Evolutionary conservation across 2,113 vertebrate species (phyloP).

Genomic region (Phoenicopterus ruber): DNA sequence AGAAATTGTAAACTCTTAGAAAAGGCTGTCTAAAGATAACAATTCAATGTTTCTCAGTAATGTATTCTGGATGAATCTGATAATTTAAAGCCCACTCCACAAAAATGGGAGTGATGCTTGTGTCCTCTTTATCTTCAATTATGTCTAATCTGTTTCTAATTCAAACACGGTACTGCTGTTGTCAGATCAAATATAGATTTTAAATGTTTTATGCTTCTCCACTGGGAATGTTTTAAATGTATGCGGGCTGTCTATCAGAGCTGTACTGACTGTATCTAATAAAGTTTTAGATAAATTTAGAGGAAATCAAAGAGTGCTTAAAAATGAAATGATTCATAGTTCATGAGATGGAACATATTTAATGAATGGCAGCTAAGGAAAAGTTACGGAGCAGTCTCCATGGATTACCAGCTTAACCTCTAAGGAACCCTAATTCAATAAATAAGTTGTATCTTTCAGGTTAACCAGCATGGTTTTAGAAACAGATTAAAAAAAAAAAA

Average conservation of each 20-base stretch:
- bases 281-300: slow-evolving; percentile 75
- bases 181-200: slow-evolving; percentile 96
- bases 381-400: slow-evolving; percentile 36
- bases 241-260: slow-evolving; percentile 54
- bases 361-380: slow-evolving; percentile 58
- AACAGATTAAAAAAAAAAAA: slow-evolving; percentile 68
- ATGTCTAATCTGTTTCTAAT: slow-evolving; percentile 94
- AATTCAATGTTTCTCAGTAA: slow-evolving; percentile 93
- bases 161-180: slow-evolving; percentile 87
- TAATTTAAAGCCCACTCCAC: slow-evolving; percentile 89
- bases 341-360: slow-evolving; percentile 67
- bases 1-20: slow-evolving; percentile 99
- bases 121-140: slow-evolving; percentile 92
- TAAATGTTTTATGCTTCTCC: slow-evolving; percentile 77
- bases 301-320: slow-evolving; percentile 66
- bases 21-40: slow-evolving; percentile 97
- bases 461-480: slow-evolving; percentile 78
- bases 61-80: slow-evolving; percentile 95
- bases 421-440: slow-evolving; percentile 15
- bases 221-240: slow-evolving; percentile 62
- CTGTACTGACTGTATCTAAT: slow-evolving; percentile 52
- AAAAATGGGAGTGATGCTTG: slow-evolving; percentile 88
- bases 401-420: slow-evolving; percentile 51
- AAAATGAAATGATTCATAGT: slow-evolving; percentile 65
- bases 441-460: slow-evolving; percentile 67